phyloP scores from a whole-genome alignment of 2,888 invertebrate species.

The Serrognathus titanus region DNA sequence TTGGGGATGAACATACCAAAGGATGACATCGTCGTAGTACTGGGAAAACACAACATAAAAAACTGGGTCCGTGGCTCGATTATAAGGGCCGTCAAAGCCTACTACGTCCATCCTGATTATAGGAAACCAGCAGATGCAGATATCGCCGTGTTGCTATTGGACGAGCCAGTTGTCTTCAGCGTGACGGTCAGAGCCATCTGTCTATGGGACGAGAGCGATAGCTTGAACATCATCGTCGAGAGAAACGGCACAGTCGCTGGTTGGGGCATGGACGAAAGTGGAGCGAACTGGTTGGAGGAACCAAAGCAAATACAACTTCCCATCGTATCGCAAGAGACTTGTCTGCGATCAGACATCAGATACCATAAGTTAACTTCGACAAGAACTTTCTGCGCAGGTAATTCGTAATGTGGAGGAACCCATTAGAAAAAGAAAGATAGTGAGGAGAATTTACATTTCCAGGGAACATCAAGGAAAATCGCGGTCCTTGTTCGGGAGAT shows the following conservation, averaged over 20 bases:
- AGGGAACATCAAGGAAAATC: constrained; percentile 49
- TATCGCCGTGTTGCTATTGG: constrained; percentile 51
- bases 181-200: constrained; percentile 53
- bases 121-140: constrained; percentile 42
- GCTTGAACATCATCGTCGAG: constrained; percentile 41
- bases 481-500: constrained; percentile 58
- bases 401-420: background rate
- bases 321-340: constrained; percentile 56
- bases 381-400: constrained; percentile 52
- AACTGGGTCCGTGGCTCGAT: constrained; percentile 47
- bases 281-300: constrained; percentile 47
- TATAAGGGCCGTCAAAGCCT: constrained; percentile 42
- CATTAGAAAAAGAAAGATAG: too few species aligned
- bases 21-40: constrained; percentile 43
- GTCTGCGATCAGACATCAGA: constrained; percentile 53
- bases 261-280: constrained; percentile 56
- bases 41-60: constrained; percentile 50
- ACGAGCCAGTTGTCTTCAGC: constrained; percentile 44
- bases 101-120: constrained; percentile 50
- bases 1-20: constrained; percentile 1
- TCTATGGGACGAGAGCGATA: constrained; percentile 50
- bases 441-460: constrained; percentile 31
- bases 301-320: constrained; percentile 55
- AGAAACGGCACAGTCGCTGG: constrained; percentile 54
- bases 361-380: constrained; percentile 44